These are phyloP conservation scores for Teleopsis dalmanni DNA, from an alignment of 1,140 invertebrate species.

Conservation along the genomic window DNA sequence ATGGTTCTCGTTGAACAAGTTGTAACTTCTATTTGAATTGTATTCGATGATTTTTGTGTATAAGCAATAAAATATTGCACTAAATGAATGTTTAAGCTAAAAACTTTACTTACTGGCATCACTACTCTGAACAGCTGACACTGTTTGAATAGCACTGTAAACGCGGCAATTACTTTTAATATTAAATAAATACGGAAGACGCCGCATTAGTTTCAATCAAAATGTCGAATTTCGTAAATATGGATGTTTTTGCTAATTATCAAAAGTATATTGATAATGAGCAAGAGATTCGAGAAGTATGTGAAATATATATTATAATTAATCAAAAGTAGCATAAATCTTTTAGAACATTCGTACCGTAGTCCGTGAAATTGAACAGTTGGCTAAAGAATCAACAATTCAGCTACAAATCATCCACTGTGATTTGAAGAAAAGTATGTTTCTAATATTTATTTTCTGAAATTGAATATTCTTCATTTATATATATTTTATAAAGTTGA, in stretches of 20 bases:
- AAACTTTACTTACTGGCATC: too few species aligned
- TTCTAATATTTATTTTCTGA: slow-evolving; percentile 10
- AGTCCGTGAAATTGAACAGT: slow-evolving; percentile 62
- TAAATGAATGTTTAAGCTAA: too few species aligned
- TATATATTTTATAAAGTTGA: slow-evolving; percentile 18
- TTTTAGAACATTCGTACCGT: slow-evolving; percentile 59
- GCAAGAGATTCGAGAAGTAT: slow-evolving; percentile 57
- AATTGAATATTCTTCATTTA: slow-evolving; percentile 2
- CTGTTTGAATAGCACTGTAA: too few species aligned
- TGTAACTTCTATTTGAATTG: too few species aligned
- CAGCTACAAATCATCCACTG: slow-evolving; percentile 67
- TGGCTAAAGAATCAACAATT: slow-evolving; percentile 58
- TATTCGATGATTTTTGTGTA: too few species aligned
- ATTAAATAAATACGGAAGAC: too few species aligned
- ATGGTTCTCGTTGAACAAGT: too few species aligned
- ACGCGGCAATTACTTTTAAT: too few species aligned
- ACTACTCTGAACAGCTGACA: too few species aligned
- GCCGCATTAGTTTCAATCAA: too few species aligned
- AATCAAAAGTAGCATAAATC: slow-evolving; percentile 8
- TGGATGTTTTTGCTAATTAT: slow-evolving; percentile 54
- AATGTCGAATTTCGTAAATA: slow-evolving; percentile 31
- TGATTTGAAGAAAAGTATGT: slow-evolving; percentile 52
- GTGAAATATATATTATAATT: neutral
- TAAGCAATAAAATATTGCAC: too few species aligned
- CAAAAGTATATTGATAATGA: slow-evolving; percentile 58